Evolutionary conservation across 2,888 invertebrate species (phyloP), one percentile per base, ranked within the genome.

Genomic region (Leptopilina myrica): DNA sequence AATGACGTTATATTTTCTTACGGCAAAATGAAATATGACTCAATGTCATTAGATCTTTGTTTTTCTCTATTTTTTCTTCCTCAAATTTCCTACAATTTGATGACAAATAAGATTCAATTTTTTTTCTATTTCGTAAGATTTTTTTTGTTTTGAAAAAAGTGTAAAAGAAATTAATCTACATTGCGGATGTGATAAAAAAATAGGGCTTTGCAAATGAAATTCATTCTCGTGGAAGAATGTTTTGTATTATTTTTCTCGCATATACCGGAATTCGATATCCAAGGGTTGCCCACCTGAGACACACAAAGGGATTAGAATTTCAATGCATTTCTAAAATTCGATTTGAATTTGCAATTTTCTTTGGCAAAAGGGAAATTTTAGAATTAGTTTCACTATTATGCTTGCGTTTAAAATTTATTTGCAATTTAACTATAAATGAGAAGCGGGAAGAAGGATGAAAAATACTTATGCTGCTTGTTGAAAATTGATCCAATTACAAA

Each of bases 251-350:
- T 49, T 69, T 53, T 53, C 26, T 49, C 49, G 49, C 9, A 26
- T 20, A 20, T 20, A 20, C 26, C 53, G 9, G 14, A 69, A 69
- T 69, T 69, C 69, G 53, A 69, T 69, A 53, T 53, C 53, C 69
- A 53, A 62, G 62, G 43, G 15, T 53, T 69, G 53, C 26, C 69
- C 53, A 69, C 69, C 69, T 69, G 69, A 53, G 69, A 69, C 53
- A 53, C 26, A 20, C 26, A 20, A 11, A 26, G 7, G 53, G 69
- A 69, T 69, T 69, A 49, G 49, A 69, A 53, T 69, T 69, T 69
- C 69, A 49, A 53, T 69, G 69, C 49, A 53, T 69, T 53, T 69
- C 69, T 14, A 20, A 69, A 69, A 53, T 20, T 20, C 69, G 26
- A 69, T 53, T 69, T 65, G 33, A 69, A 69, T 53, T 8, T 8